These are phyloP conservation scores for Drosophila villosipedis DNA, from an alignment of 2,888 invertebrate genomes.

Conservation along the genomic window DNA sequence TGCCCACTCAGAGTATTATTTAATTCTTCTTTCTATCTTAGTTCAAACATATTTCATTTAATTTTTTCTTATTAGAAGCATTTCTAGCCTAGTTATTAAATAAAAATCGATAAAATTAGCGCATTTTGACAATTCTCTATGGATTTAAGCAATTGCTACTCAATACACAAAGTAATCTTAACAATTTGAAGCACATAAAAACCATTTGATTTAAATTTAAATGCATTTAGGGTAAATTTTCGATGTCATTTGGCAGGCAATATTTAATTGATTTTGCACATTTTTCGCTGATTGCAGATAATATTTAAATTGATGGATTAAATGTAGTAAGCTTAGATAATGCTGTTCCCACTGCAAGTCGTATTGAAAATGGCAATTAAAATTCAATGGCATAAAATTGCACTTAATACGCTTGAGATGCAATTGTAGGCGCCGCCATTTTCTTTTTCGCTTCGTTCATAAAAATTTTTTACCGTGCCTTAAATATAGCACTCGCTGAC, in stretches of 20 bases:
- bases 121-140: neutral
- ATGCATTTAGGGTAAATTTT: neutral
- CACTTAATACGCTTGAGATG: constrained; percentile 37
- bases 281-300: neutral
- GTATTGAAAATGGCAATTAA: constrained; percentile 10
- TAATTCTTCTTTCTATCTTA: neutral
- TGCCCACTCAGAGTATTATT: neutral
- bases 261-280: neutral
- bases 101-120: neutral
- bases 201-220: neutral
- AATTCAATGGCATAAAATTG: constrained; percentile 20
- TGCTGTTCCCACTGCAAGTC: neutral
- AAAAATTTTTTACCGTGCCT: constrained; percentile 77
- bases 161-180: too few species aligned
- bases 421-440: constrained; percentile 62
- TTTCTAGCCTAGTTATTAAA: too few species aligned
- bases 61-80: too few species aligned
- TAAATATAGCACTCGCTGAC: constrained; percentile 36
- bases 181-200: neutral
- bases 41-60: neutral
- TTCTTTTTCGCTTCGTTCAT: constrained; percentile 69
- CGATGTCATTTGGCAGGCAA: too few species aligned
- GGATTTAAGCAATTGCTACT: neutral
- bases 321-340: neutral
- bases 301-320: constrained; percentile 2